Evolutionary conservation across 2,113 vertebrate genomes (phyloP), one percentile per base, ranked within the genome.

Genomic region (Colius striatus): DNA sequence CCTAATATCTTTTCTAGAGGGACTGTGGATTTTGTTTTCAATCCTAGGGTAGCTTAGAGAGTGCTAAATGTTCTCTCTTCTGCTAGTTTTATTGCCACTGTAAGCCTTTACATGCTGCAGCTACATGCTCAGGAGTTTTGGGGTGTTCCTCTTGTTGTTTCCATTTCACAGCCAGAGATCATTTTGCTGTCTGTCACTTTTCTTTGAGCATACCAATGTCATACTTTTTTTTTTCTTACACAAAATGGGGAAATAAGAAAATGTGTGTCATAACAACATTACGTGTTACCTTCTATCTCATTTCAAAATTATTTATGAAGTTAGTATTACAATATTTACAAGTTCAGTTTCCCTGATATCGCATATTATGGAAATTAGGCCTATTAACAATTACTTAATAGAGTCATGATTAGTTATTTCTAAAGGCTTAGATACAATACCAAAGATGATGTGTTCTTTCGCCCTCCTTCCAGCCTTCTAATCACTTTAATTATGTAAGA

Each of bases 81-180:
- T 67, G 43, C 5, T 58, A 7, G 17, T 66, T 86, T 84, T 67
- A 10, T 29, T 65, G 41, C 23, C 5, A 3, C 9, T 61, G 13
- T 34, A 55, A 67, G 8, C 26, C 22, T 66, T 34, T 79, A 10
- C 38, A 41, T 41, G 38, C 38, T 41, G 38, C 38, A 41, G 38
- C 21, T 60, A 17, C 4, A 17, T 1, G 2, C 13, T 55, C 27
- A 5, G 0, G 27, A 55, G 13, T 6, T 58, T 53, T 32, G n/a
- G 6, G 6, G 19, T 36, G 21, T 41, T 55, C 45, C 29, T 4
- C 16, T 43, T 67, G 2, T 0, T 32, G 34, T 16, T 71, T 38
- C 15, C 3, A 6, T 57, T 91, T 79, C 29, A 79, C 66, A 75
- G 11, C 11, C 4, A 34, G 22, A 11, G 16, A 19, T 4, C 16